A percentile compares a stretch with the other conserved stretches of the same genome.
Conservation (phyloP, 2,797 vertebrate species). For the Premnoplex brunnescens region DNA sequence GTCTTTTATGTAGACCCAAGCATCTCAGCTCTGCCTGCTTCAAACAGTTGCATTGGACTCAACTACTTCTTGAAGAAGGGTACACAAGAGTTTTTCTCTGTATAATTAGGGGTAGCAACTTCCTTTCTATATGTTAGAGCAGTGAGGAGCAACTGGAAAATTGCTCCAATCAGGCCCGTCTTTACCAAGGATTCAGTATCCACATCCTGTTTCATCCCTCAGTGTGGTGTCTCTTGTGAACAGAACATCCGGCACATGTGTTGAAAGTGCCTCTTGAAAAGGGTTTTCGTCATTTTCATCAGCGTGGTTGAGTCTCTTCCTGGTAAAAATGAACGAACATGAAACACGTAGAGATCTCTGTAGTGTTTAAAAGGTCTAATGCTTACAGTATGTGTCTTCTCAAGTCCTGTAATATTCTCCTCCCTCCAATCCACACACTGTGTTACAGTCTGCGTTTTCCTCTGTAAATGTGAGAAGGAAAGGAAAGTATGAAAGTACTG, state of each 20-base stretch:
- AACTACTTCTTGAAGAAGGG: neutral
- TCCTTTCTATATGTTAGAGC: neutral
- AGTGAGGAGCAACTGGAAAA: neutral
- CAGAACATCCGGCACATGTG: neutral
- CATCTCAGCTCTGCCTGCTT: slow-evolving; percentile 17
- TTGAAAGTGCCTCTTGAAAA: neutral
- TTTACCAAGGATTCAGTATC: neutral
- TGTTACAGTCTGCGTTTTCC: neutral
- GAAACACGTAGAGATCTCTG: neutral
- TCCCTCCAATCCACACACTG: neutral
- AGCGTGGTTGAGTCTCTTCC: neutral
- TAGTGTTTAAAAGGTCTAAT: neutral
- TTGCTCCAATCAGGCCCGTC: neutral
- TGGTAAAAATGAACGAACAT: neutral
- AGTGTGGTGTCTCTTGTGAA: neutral
- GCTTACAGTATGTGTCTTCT: neutral
- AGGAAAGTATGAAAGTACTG: neutral
- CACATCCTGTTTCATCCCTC: neutral
- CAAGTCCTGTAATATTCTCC: neutral
- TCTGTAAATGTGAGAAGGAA: neutral
- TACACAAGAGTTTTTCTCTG: neutral
- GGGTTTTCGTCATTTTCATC: neutral
- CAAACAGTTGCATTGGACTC: neutral
- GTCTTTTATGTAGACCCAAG: slow-evolving; percentile 38
- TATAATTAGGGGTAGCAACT: neutral